Conservation (phyloP, 2,888 invertebrate species). For the Tachina grossa region DNA sequence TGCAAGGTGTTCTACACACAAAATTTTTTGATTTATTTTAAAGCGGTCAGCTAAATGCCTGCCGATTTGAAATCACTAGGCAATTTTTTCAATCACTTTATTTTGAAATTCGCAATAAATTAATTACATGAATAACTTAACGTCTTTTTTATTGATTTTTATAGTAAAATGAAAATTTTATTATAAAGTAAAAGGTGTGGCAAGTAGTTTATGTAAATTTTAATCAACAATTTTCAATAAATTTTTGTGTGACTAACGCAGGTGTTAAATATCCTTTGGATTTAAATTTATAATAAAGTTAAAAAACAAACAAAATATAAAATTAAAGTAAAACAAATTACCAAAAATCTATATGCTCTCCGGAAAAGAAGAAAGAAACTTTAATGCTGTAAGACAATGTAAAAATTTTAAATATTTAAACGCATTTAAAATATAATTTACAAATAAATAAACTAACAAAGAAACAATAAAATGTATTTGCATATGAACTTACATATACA, state of each 20-base stretch:
- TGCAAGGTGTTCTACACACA: too few species aligned
- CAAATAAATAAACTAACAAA: slow-evolving; percentile 38
- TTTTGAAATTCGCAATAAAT: too few species aligned
- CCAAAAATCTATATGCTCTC: slow-evolving; percentile 1
- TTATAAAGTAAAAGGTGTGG: too few species aligned
- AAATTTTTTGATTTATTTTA: too few species aligned
- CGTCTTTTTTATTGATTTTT: too few species aligned
- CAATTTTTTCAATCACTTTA: too few species aligned
- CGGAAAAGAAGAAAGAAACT: background rate
- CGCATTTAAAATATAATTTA: slow-evolving; percentile 5
- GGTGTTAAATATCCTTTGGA: background rate
- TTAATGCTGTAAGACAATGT: background rate
- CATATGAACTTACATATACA: background rate
- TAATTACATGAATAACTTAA: too few species aligned
- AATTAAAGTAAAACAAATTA: background rate
- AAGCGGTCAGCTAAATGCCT: too few species aligned
- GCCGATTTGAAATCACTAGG: too few species aligned
- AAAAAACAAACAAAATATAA: background rate
- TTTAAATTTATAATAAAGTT: background rate
- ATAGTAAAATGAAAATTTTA: too few species aligned
- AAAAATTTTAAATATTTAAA: slow-evolving; percentile 4
- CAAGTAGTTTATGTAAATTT: background rate
- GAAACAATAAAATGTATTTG: background rate
- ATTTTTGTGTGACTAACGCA: background rate
- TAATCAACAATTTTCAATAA: background rate